Evolutionary conservation across 2,113 vertebrate genomes (phyloP).

Genomic region (Patagioenas fasciata): DNA sequence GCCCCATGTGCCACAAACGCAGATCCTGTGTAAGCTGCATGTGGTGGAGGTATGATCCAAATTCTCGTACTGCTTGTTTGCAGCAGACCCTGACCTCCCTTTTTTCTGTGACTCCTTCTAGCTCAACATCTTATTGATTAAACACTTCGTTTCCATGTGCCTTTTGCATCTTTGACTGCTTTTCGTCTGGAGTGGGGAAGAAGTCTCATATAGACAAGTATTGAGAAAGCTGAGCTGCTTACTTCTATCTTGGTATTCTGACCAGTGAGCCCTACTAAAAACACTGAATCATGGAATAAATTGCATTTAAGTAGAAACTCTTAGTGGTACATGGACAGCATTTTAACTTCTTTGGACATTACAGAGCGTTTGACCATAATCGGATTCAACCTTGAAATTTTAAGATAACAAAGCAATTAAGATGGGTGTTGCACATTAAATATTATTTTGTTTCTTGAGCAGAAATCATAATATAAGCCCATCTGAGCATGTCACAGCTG

Average conservation of each 20-base stretch:
- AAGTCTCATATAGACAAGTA: not conserved
- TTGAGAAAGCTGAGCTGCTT: not conserved
- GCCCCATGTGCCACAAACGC: not conserved
- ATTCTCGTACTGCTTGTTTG: not conserved
- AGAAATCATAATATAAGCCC: constrained; percentile 36
- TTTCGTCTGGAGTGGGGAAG: not conserved
- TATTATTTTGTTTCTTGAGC: constrained; percentile 66
- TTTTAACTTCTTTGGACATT: constrained; percentile 51
- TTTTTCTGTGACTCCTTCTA: not conserved
- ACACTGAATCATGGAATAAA: constrained; percentile 13
- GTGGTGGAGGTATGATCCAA: accelerated
- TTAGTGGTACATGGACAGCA: constrained; percentile 1
- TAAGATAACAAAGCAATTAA: constrained; percentile 60
- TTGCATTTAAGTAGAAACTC: constrained; percentile 13
- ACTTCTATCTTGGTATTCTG: not conserved
- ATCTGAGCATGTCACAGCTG: not conserved
- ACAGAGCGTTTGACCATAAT: constrained; percentile 53
- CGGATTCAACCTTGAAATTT: constrained; percentile 60
- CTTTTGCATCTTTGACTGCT: not conserved
- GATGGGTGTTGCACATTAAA: constrained; percentile 45
- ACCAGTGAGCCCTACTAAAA: not conserved
- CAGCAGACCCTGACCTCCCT: not conserved
- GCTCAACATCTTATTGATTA: not conserved
- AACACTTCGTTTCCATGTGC: not conserved
- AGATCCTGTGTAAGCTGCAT: not conserved